A percentile compares a stretch with the other conserved stretches of the same genome.
phyloP scores from a whole-genome alignment of 2,888 invertebrate genomes.

The Phymatocera aterrima region DNA sequence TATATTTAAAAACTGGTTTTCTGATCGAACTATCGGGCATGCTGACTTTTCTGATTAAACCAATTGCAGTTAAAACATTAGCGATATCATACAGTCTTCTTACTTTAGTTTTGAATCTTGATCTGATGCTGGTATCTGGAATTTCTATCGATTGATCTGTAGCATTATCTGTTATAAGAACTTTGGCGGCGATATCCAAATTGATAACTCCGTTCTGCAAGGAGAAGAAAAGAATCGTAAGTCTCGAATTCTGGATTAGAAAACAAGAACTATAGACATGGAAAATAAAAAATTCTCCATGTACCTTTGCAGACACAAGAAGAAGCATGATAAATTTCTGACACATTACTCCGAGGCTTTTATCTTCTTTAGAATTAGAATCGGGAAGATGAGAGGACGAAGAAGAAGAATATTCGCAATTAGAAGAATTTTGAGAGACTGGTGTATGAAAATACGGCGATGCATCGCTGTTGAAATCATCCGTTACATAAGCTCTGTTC shows the following conservation, averaged over 20 bases:
- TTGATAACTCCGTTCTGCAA: constrained; percentile 81
- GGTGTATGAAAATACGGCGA: constrained; percentile 29
- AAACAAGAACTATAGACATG: too few species aligned
- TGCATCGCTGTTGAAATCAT: constrained; percentile 54
- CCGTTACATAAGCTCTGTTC: constrained; percentile 59
- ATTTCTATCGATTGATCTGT: constrained; percentile 76
- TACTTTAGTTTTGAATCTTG: constrained; percentile 82
- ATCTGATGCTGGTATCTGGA: constrained; percentile 58
- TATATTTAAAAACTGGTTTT: constrained; percentile 83
- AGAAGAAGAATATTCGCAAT: constrained; percentile 54
- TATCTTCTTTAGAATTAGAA: constrained; percentile 78
- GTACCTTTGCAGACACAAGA: constrained; percentile 81
- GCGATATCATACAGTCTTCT: constrained; percentile 87
- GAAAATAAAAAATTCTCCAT: constrained; percentile 60
- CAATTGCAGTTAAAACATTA: constrained; percentile 85
- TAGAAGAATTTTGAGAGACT: constrained; percentile 55
- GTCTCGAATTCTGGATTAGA: not conserved
- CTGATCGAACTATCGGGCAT: constrained; percentile 78
- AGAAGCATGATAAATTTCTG: constrained; percentile 85
- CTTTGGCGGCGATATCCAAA: constrained; percentile 82
- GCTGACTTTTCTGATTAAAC: constrained; percentile 83
- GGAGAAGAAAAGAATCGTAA: constrained; percentile 46
- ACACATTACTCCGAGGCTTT: constrained; percentile 82
- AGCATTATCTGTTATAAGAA: constrained; percentile 78
- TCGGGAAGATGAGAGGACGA: constrained; percentile 72